Percentiles rank a stretch among this genome's conserved stretches.
Conservation (phyloP, 2,888 invertebrate species). For the Epinotia bilunana region DNA sequence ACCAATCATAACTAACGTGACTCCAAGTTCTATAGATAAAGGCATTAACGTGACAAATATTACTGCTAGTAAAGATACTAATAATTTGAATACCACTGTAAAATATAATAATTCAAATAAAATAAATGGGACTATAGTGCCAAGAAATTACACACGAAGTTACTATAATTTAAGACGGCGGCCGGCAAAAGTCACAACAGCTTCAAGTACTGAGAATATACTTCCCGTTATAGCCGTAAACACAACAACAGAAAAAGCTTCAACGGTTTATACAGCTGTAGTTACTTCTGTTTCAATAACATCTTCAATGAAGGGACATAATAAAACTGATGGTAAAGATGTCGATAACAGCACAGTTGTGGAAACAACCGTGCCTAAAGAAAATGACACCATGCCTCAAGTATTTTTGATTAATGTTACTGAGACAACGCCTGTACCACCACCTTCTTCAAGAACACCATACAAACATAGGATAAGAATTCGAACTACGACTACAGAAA, state of each 20-base stretch:
- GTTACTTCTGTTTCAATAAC: constrained; percentile 82
- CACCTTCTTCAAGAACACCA: constrained; percentile 55
- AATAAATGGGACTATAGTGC: constrained; percentile 57
- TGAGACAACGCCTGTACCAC: constrained; percentile 52
- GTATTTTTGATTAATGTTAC: constrained; percentile 60
- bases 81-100: constrained; percentile 50
- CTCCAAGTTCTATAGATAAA: constrained; percentile 59
- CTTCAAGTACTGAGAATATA: constrained; percentile 65
- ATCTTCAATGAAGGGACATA: constrained; percentile 79
- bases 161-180: constrained; percentile 72
- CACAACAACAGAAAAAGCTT: constrained; percentile 74
- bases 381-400: constrained; percentile 59
- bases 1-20: constrained; percentile 60
- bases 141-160: constrained; percentile 71
- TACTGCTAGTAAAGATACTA: constrained; percentile 51
- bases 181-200: constrained; percentile 67
- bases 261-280: constrained; percentile 81
- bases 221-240: constrained; percentile 57
- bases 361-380: constrained; percentile 51
- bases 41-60: constrained; percentile 56
- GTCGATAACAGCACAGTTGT: constrained; percentile 60
- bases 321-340: constrained; percentile 73
- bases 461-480: constrained; percentile 74
- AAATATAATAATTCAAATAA: constrained; percentile 59
- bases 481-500: constrained; percentile 74